A percentile compares a stretch with the other conserved stretches of the same genome.
phyloP scores from a whole-genome alignment of 2,113 vertebrate genomes.

The Triplophysa siluroides region DNA sequence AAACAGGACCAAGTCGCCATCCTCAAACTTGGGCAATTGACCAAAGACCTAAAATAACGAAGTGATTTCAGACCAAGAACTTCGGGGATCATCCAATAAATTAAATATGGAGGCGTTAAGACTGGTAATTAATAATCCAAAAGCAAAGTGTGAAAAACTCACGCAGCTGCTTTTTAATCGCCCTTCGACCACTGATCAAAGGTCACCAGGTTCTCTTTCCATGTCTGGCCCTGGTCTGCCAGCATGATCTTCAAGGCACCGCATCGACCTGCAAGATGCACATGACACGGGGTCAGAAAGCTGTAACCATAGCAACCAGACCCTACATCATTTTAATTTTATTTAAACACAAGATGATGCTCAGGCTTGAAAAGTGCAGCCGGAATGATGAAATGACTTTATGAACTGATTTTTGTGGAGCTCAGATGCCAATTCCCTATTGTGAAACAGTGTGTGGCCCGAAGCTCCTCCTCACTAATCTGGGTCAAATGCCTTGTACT shows the following conservation, averaged over 20 bases:
- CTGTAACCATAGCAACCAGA: conserved; percentile 1
- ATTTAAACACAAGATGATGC: neutral
- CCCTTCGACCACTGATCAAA: conserved; percentile 66
- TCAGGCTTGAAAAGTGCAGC: neutral
- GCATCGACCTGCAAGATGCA: conserved; percentile 65
- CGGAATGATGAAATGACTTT: neutral
- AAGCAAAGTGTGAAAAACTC: conserved; percentile 33
- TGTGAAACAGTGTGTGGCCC: neutral
- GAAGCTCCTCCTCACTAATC: neutral
- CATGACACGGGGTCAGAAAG: neutral
- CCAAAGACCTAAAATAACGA: conserved; percentile 68
- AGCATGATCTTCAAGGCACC: conserved; percentile 71
- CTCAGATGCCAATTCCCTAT: no score
- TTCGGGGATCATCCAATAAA: no score
- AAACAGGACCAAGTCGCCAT: conserved; percentile 71
- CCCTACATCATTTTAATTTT: neutral
- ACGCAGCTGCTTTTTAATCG: conserved; percentile 63
- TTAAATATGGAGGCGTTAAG: no score
- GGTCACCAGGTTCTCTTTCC: conserved; percentile 71
- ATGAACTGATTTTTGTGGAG: neutral
- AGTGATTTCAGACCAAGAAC: neutral
- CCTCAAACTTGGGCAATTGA: conserved; percentile 75
- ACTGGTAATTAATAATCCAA: no score
- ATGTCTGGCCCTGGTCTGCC: conserved; percentile 69
- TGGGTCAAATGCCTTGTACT: conserved; percentile 9